phyloP scores from a whole-genome alignment of 92 coral and sea anemone genomes.

The Parazoanthus swiftii region DNA sequence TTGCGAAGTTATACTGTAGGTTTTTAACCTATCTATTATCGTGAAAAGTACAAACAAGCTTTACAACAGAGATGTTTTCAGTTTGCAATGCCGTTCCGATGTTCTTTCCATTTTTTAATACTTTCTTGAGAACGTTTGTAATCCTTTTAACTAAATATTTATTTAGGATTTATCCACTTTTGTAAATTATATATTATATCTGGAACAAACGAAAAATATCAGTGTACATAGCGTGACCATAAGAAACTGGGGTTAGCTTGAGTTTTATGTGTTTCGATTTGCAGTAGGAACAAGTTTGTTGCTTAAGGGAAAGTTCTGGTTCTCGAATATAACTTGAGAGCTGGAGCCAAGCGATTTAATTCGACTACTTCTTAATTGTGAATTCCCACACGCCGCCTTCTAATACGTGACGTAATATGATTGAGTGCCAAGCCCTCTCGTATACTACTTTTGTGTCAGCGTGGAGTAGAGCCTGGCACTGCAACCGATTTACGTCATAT shows the following conservation, averaged over 20 bases:
- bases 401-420: no score
- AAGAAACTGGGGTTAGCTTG: not conserved
- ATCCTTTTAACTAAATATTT: no score
- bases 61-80: not conserved
- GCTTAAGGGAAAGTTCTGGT: no score
- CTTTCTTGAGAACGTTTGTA: not conserved
- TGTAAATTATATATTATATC: no score
- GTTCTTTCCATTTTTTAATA: not conserved
- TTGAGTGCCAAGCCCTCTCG: no score
- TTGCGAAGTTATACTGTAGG: not conserved
- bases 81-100: not conserved
- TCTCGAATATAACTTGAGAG: no score
- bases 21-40: not conserved
- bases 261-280: not conserved
- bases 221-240: not conserved
- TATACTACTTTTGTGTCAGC: no score
- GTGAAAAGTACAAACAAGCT: not conserved
- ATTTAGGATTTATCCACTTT: not conserved
- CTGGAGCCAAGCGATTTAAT: no score
- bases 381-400: no score
- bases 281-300: not conserved
- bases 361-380: no score
- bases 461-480: no score
- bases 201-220: not conserved
- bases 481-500: no score